Evolutionary conservation across 1,140 invertebrate species (phyloP), one percentile per base, ranked within the genome.

Genomic region (Patella vulgata): DNA sequence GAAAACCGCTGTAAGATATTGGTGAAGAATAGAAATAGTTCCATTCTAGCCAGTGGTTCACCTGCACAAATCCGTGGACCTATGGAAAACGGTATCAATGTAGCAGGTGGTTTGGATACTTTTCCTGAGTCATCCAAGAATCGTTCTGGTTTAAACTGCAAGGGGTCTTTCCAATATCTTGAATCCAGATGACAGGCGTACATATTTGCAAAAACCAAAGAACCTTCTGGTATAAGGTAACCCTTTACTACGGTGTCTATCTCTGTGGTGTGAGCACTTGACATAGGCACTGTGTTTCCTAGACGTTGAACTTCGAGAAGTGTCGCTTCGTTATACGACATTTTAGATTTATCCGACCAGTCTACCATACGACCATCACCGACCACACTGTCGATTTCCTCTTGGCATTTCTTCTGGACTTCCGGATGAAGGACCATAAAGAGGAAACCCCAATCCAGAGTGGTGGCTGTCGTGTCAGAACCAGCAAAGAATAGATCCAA

Each of bases 381-480:
- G n/a, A n/a, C n/a, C n/a, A n/a, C n/a, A n/a, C n/a, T n/a, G n/a
- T n/a, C n/a, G n/a, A n/a, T n/a, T n/a, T n/a, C n/a, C n/a, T n/a
- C n/a, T n/a, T n/a, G n/a, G n/a, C n/a, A n/a, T n/a, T n/a, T n/a
- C n/a, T n/a, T n/a, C n/a, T n/a, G n/a, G n/a, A n/a, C n/a, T n/a
- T n/a, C n/a, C n/a, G n/a, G n/a, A n/a, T 93, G 83, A n/a, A 87
- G 78, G 0, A 92, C 91, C 87, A 97, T 89, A 67, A 90, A 92
- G 6, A 97, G 84, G 12, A 96, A 81, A 66, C 93, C 92, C 95
- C 96, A 98, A 39, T 91, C 87, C 14, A 97, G 78, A n/a, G n/a
- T n/a, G n/a, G n/a, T n/a, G n/a, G n/a, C n/a, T n/a, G n/a, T n/a
- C n/a, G n/a, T n/a, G n/a, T n/a, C n/a, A n/a, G n/a, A n/a, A n/a